Evolutionary conservation across 2,888 invertebrate species (phyloP).

Genomic region (Actias luna): DNA sequence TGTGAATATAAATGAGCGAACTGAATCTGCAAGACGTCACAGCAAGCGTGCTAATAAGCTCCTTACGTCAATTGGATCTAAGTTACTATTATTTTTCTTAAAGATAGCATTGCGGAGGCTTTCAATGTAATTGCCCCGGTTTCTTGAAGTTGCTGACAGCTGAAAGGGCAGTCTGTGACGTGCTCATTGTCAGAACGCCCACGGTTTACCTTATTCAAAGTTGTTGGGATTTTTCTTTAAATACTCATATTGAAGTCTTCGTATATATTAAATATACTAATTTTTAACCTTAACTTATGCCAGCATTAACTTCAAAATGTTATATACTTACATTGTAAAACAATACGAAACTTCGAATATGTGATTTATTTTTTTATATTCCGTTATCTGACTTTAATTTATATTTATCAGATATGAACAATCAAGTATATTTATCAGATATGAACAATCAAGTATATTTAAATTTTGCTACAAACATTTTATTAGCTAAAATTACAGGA

Average conservation of each 20-base stretch:
- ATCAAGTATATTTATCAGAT: background rate
- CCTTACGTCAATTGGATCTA: slow-evolving; percentile 67
- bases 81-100: slow-evolving; percentile 73
- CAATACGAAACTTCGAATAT: background rate
- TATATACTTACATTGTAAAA: background rate
- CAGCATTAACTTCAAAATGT: background rate
- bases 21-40: slow-evolving; percentile 46
- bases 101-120: slow-evolving; percentile 75
- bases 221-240: slow-evolving; percentile 65
- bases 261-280: slow-evolving; percentile 38
- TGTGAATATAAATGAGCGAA: slow-evolving; percentile 36
- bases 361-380: background rate
- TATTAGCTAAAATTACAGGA: slow-evolving; percentile 62
- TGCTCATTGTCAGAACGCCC: slow-evolving; percentile 78
- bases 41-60: slow-evolving; percentile 74
- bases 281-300: slow-evolving; percentile 17
- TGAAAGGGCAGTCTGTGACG: slow-evolving; percentile 77
- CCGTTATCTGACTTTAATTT: background rate
- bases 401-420: background rate
- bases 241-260: slow-evolving; percentile 50
- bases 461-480: slow-evolving; percentile 44
- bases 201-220: slow-evolving; percentile 78
- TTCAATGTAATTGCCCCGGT: slow-evolving; percentile 81
- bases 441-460: slow-evolving; percentile 9
- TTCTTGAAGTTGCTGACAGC: slow-evolving; percentile 77